These are phyloP conservation scores for Drosophila hamatofila DNA, from an alignment of 2,888 invertebrate species.

Conservation along the genomic window DNA sequence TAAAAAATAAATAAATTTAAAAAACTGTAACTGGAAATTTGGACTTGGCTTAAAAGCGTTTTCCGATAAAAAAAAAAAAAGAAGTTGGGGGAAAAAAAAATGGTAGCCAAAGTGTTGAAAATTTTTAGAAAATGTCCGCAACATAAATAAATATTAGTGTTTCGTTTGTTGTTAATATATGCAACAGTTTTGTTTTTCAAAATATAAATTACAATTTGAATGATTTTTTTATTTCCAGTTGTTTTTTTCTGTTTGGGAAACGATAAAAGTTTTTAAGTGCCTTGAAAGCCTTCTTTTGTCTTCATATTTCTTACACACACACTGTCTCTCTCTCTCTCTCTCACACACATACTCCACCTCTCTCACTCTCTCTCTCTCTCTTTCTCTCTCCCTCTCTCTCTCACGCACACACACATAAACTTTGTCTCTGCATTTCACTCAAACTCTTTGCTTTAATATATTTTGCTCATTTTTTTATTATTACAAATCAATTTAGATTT, in stretches of 20 bases:
- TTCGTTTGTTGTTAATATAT: slow-evolving; percentile 19
- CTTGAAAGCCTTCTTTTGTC: slow-evolving; percentile 24
- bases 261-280: slow-evolving; percentile 30
- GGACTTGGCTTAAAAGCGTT: slow-evolving; percentile 28
- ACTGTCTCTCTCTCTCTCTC: background rate
- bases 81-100: background rate
- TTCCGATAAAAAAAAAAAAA: background rate
- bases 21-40: slow-evolving; percentile 22
- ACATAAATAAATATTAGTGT: slow-evolving; percentile 28
- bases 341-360: background rate
- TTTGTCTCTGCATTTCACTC: background rate
- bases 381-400: background rate
- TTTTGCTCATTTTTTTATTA: slow-evolving; percentile 43
- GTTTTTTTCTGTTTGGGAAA: slow-evolving; percentile 4
- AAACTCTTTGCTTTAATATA: background rate
- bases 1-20: slow-evolving; percentile 3
- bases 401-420: background rate
- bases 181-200: slow-evolving; percentile 44
- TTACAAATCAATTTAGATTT: slow-evolving; percentile 68
- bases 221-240: slow-evolving; percentile 65
- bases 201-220: slow-evolving; percentile 58
- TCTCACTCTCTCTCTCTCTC: no score
- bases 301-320: background rate
- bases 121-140: slow-evolving; percentile 27
- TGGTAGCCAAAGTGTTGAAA: slow-evolving; percentile 22